Percentiles rank a stretch among this genome's conserved stretches.
These are phyloP conservation scores for Leptinotarsa juncta DNA, from an alignment of 2,888 invertebrate species.

Conservation along the genomic window DNA sequence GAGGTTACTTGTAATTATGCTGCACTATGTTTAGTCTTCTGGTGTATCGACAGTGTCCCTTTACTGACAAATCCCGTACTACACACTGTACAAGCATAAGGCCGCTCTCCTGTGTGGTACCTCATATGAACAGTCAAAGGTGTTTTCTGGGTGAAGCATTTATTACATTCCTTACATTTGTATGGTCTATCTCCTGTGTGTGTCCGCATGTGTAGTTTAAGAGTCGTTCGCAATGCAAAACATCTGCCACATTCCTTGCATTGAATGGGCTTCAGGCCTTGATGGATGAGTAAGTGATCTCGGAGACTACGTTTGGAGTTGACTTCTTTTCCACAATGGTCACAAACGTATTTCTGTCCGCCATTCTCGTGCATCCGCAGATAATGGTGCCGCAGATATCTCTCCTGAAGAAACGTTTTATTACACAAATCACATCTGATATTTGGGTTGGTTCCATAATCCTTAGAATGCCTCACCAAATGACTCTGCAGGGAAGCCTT, in stretches of 20 bases:
- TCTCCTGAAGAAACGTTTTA: conserved; percentile 55
- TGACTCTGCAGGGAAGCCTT: conserved; percentile 51
- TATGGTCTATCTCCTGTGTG: conserved; percentile 63
- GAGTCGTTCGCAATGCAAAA: conserved; percentile 61
- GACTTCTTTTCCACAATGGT: conserved; percentile 58
- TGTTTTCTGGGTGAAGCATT: conserved; percentile 58
- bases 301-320: conserved; percentile 54
- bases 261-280: conserved; percentile 54
- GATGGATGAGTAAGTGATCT: conserved; percentile 64
- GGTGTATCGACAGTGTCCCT: conserved; percentile 54
- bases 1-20: conserved; percentile 1
- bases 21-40: conserved; percentile 51
- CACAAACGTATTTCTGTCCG: conserved; percentile 55
- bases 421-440: conserved; percentile 58
- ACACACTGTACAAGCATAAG: conserved; percentile 56
- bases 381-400: conserved; percentile 54
- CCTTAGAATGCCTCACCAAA: conserved; percentile 47
- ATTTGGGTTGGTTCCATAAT: conserved; percentile 51
- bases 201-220: conserved; percentile 62
- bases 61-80: conserved; percentile 56
- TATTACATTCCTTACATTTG: conserved; percentile 56
- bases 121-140: conserved; percentile 55
- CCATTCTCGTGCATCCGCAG: conserved; percentile 54
- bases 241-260: conserved; percentile 63
- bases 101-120: conserved; percentile 57